Percentiles rank a stretch among this genome's conserved stretches.
Conservation (phyloP, 2,797 vertebrate species). For the Etheostoma nigrum region DNA sequence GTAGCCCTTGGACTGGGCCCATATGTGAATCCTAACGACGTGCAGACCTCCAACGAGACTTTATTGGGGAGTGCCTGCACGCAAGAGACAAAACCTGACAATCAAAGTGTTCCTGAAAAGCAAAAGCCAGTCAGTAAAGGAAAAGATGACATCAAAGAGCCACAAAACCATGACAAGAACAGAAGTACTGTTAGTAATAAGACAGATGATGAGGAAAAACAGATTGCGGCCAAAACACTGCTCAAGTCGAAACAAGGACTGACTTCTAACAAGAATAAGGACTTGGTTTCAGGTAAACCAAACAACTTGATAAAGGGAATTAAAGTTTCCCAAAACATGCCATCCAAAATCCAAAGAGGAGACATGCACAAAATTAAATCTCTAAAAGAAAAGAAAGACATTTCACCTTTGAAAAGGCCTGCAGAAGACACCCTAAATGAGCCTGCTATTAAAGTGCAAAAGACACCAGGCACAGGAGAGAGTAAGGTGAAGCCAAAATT, state of each 20-base stretch:
- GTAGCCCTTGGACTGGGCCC: constrained; percentile 78
- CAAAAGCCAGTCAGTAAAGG: constrained; percentile 36
- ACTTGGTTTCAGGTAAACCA: constrained; percentile 64
- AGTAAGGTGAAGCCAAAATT: constrained; percentile 79
- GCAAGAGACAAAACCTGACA: constrained; percentile 68
- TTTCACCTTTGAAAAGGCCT: constrained; percentile 84
- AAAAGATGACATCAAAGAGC: constrained; percentile 43
- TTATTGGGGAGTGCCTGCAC: constrained; percentile 28
- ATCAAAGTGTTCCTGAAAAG: constrained; percentile 62
- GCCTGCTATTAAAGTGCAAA: constrained; percentile 88
- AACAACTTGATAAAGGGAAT: constrained; percentile 65
- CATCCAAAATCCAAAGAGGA: constrained; percentile 77
- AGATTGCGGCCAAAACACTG: constrained; percentile 61
- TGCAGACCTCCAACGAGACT: constrained; percentile 83
- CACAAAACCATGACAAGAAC: constrained; percentile 61
- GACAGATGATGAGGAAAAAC: constrained; percentile 64
- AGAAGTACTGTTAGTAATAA: constrained; percentile 44
- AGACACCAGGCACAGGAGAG: constrained; percentile 77
- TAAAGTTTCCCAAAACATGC: constrained; percentile 63
- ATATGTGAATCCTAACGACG: constrained; percentile 87
- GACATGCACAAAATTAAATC: constrained; percentile 69
- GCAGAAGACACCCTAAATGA: constrained; percentile 76
- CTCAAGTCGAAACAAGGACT: constrained; percentile 75
- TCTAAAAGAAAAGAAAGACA: constrained; percentile 75
- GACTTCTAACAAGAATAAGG: constrained; percentile 72